Percentiles rank a stretch among this genome's conserved stretches.
phyloP scores from a whole-genome alignment of 2,888 invertebrate species.

The Drosophila villosipedis region DNA sequence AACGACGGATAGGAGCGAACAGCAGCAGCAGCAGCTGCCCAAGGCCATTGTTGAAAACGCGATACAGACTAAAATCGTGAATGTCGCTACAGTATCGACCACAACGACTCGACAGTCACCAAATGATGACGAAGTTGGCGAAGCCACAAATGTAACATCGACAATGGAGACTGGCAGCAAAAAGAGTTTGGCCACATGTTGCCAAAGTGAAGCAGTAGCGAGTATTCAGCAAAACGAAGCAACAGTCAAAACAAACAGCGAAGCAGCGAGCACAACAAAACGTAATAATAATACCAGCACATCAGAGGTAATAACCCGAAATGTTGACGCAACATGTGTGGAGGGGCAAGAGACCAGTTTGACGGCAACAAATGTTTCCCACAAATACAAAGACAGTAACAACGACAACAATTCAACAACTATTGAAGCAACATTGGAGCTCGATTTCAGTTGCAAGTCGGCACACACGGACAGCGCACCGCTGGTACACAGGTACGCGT shows the following conservation, averaged over 20 bases:
- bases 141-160: constrained; percentile 19
- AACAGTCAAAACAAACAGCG: constrained; percentile 75
- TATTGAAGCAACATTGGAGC: constrained; percentile 59
- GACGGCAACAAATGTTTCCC: constrained; percentile 62
- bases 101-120: constrained; percentile 28
- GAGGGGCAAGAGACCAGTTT: constrained; percentile 63
- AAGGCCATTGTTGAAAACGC: constrained; percentile 34
- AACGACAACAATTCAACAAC: constrained; percentile 50
- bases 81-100: constrained; percentile 14
- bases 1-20: constrained; percentile 15
- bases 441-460: constrained; percentile 84
- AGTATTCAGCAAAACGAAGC: constrained; percentile 54
- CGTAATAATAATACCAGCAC: constrained; percentile 42
- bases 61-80: constrained; percentile 16
- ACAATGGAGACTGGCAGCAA: constrained; percentile 36
- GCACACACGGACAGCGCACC: constrained; percentile 84
- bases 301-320: constrained; percentile 20
- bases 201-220: constrained; percentile 35
- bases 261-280: constrained; percentile 82
- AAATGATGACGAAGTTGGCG: constrained; percentile 25
- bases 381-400: constrained; percentile 35
- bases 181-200: constrained; percentile 68
- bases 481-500: constrained; percentile 83
- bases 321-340: constrained; percentile 62
- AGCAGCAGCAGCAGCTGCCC: constrained; percentile 16